Evolutionary conservation across 2,888 invertebrate species (phyloP).

Genomic region (Trissolcus brochymenae): DNA sequence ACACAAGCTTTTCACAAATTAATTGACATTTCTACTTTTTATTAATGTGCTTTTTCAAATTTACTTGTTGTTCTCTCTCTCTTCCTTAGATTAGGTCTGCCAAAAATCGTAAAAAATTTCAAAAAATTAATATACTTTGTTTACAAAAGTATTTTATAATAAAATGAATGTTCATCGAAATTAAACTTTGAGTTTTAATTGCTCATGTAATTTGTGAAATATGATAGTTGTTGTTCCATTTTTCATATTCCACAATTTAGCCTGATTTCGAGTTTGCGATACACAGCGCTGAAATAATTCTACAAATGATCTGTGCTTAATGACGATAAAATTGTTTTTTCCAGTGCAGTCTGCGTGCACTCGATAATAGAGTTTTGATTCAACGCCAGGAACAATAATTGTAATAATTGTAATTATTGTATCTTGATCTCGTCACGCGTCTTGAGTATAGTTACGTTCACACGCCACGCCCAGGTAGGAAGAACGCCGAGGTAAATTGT

Average conservation of each 20-base stretch:
- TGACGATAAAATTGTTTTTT: slow-evolving; percentile 53
- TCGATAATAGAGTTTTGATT: slow-evolving; percentile 51
- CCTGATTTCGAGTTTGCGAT: neutral
- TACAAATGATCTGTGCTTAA: slow-evolving; percentile 24
- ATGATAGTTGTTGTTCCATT: neutral
- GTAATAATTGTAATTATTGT: slow-evolving; percentile 60
- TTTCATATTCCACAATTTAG: slow-evolving; percentile 12
- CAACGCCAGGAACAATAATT: slow-evolving; percentile 55
- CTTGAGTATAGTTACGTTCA: slow-evolving; percentile 56
- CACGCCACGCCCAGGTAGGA: slow-evolving; percentile 59
- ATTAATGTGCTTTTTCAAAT: no score
- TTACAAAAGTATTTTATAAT: no score
- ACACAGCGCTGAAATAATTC: slow-evolving; percentile 17
- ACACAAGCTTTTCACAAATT: slow-evolving; percentile 51
- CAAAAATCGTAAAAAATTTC: no score
- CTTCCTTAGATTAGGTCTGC: no score
- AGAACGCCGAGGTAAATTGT: slow-evolving; percentile 55
- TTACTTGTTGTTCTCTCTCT: slow-evolving; percentile 1
- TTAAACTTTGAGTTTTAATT: no score
- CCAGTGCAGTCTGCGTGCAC: slow-evolving; percentile 26
- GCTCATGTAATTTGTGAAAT: no score
- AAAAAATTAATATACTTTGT: no score
- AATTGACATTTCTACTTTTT: slow-evolving; percentile 27
- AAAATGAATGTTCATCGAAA: no score
- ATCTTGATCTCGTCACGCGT: slow-evolving; percentile 58